These are phyloP conservation scores for Heliornis fulica DNA, from an alignment of 2,113 vertebrate species.

Conservation along the genomic window DNA sequence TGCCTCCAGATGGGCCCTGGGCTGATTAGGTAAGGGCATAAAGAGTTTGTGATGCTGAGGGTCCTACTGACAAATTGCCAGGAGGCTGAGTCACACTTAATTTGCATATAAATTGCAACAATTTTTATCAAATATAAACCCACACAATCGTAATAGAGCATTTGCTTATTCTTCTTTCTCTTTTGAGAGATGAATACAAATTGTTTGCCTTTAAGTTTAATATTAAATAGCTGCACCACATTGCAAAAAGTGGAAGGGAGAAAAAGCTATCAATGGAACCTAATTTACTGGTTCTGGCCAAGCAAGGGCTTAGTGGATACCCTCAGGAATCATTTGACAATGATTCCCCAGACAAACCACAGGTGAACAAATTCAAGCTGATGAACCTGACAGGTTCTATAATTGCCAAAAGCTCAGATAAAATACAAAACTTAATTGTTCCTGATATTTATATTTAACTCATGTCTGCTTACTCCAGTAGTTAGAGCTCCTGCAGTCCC, in stretches of 20 bases:
- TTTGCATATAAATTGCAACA: conserved; percentile 74
- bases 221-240: conserved; percentile 4
- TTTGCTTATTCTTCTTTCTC: conserved; percentile 60
- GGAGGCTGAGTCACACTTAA: conserved; percentile 47
- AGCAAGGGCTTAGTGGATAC: background rate
- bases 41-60: conserved; percentile 6
- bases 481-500: background rate
- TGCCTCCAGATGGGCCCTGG: background rate
- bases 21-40: background rate
- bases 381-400: background rate
- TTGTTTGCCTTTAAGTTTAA: conserved; percentile 54
- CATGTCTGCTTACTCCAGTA: background rate
- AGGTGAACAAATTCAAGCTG: background rate
- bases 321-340: background rate
- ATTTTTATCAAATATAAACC: conserved; percentile 72
- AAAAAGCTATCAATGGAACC: background rate
- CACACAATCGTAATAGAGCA: conserved; percentile 50
- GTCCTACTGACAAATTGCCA: conserved; percentile 41
- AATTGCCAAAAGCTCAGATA: background rate
- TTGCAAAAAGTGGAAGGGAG: background rate
- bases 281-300: background rate
- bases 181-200: conserved; percentile 62
- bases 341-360: background rate
- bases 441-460: background rate
- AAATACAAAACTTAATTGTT: background rate